Conservation (phyloP, 2,113 vertebrate species). For the Oreotrochilus melanogaster region DNA sequence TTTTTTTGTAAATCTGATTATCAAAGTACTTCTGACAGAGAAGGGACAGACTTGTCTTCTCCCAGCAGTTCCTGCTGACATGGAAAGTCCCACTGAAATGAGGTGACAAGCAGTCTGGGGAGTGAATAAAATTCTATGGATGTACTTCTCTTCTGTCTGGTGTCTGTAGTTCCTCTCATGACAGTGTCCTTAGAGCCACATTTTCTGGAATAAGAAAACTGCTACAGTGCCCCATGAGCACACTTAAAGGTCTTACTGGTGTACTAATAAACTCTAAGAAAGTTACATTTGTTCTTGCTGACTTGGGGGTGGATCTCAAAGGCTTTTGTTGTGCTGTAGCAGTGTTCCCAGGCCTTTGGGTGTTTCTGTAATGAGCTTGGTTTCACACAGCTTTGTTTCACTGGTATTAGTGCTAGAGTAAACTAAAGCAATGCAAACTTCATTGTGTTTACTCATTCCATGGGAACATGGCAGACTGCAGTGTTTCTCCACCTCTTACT, state of each 20-base stretch:
- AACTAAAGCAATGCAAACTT: neutral
- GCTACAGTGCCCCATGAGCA: neutral
- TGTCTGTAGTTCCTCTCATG: neutral
- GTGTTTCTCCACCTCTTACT: neutral
- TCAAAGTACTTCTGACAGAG: conserved; percentile 15
- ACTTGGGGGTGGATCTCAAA: neutral
- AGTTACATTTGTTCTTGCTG: neutral
- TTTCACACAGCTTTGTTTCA: neutral
- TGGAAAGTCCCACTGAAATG: neutral
- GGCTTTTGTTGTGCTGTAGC: neutral
- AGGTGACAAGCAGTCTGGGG: neutral
- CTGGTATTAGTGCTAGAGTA: neutral
- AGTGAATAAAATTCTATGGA: neutral
- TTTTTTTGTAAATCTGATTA: conserved; percentile 2
- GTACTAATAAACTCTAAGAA: neutral
- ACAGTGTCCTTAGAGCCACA: neutral
- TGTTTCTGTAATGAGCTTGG: neutral
- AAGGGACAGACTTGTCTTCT: neutral
- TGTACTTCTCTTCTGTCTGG: neutral
- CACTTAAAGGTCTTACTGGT: neutral
- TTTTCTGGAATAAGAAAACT: neutral
- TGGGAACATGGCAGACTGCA: neutral
- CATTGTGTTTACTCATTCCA: neutral
- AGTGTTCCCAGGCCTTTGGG: neutral
- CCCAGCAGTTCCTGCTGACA: neutral